Evolutionary conservation across 1,140 invertebrate species (phyloP), one percentile per base, ranked within the genome.

Genomic region (Drosophila serrata): DNA sequence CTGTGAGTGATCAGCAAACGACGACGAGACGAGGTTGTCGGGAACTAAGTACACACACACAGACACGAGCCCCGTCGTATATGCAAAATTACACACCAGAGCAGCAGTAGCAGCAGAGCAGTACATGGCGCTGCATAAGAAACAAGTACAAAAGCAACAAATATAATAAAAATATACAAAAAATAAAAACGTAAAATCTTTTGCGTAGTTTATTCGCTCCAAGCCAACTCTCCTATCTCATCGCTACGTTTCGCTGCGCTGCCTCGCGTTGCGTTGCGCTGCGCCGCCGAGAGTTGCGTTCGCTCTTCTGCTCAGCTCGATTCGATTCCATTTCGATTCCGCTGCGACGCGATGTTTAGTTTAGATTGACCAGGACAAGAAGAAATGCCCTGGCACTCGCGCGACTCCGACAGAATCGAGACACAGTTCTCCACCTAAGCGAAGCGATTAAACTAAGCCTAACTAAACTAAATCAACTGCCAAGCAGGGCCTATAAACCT

Each of bases 181-280:
- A 73, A 79, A 75, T 76, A 82, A 77, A 75, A 81, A 78, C 67
- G 55, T 77, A 87, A 65, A 78, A 72, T 79, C 72, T 79, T 88
- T 82, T 88, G 76, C 84, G 84, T 88, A 82, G 82, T 86, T 86
- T 79, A 87, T 86, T 81, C 65, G 62, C 61, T 79, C 53, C 55
- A 51, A 39, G 42, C 69, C 62, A 79, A 78, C 75, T 61, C 75
- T 61, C 75, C 74, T 78, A 77, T 76, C 75, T 77, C 72, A 85
- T 85, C 68, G 82, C 55, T 73, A 85, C 81, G 77, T 62, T 62
- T 85, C 75, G 68, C 78, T 75, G 76, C 45, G 43, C 19, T n/a
- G 46, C 65, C 37, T n/a, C n/a, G n/a, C n/a, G n/a, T n/a, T n/a
- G 75, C 78, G 63, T 77, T 75, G 69, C 64, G 70, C 64, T 78